Conservation (phyloP, 30 jellyfish, hydroid and myxozoan genomes). For the Aurelia aurita complex sp. Pacific region DNA sequence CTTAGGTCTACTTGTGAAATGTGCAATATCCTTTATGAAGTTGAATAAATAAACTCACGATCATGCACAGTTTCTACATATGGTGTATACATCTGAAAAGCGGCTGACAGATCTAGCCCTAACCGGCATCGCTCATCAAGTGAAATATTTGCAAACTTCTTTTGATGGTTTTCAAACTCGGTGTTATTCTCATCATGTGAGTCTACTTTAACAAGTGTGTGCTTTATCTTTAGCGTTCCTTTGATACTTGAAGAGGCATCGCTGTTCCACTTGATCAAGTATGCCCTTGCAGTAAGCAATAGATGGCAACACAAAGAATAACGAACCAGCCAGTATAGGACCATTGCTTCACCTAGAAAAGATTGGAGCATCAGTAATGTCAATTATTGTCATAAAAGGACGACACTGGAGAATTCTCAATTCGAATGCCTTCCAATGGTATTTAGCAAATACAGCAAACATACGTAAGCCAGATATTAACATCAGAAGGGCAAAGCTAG, state of each 20-base stretch:
- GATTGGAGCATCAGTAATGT: too few species aligned
- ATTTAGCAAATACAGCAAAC: too few species aligned
- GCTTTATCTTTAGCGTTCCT: constrained; percentile 24
- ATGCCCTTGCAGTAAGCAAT: constrained; percentile 20
- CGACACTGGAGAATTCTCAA: too few species aligned
- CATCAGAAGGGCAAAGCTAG: too few species aligned
- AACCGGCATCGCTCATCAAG: constrained; percentile 77
- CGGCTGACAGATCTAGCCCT: constrained; percentile 84
- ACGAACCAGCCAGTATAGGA: background rate
- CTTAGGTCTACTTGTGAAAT: background rate
- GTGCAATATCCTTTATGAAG: background rate
- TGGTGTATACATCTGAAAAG: constrained; percentile 77
- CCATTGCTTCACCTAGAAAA: background rate
- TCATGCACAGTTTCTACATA: constrained; percentile 53
- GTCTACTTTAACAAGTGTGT: constrained; percentile 19
- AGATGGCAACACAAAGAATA: background rate
- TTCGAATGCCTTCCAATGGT: too few species aligned
- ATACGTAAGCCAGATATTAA: too few species aligned
- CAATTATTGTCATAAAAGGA: too few species aligned
- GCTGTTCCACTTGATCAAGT: constrained; percentile 46
- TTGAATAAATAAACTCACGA: constrained; percentile 4
- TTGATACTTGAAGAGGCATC: background rate
- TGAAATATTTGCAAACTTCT: constrained; percentile 36
- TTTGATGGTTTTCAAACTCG: constrained; percentile 17
- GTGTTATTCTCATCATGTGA: constrained; percentile 33